Evolutionary conservation across 2,888 invertebrate species (phyloP).

Genomic region (Ennomos quercinarius): DNA sequence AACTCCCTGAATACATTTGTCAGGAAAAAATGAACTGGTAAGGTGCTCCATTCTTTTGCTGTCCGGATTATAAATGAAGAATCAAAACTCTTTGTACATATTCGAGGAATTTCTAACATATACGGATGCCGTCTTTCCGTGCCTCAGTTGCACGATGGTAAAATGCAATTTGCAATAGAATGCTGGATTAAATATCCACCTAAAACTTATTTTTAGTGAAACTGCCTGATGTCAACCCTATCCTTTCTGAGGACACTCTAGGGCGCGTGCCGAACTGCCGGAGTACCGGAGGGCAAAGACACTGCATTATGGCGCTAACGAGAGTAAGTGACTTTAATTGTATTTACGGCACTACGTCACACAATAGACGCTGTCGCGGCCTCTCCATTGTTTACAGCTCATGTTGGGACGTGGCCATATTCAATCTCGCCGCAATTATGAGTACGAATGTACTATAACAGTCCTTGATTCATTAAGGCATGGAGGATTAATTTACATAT

Average conservation of each 20-base stretch:
- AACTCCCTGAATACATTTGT: too few species aligned
- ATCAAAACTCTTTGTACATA: too few species aligned
- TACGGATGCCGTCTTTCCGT: too few species aligned
- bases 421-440: constrained; percentile 29
- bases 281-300: constrained; percentile 72
- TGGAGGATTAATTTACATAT: not conserved
- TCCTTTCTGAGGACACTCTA: constrained; percentile 4
- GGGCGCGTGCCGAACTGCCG: constrained; percentile 39
- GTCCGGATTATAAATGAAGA: too few species aligned
- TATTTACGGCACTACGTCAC: constrained; percentile 77
- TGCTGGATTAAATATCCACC: too few species aligned
- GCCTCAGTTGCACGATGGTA: too few species aligned
- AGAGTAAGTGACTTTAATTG: constrained; percentile 83
- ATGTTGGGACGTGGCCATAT: constrained; percentile 24
- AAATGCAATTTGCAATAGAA: too few species aligned
- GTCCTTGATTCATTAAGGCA: not conserved
- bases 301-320: constrained; percentile 75
- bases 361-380: constrained; percentile 63
- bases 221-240: not conserved
- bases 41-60: too few species aligned
- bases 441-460: not conserved
- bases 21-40: too few species aligned
- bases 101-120: too few species aligned
- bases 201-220: not conserved
- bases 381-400: constrained; percentile 48